Base-by-base conservation (phyloP, 1,140 invertebrate genomes). In the Drosophila teissieri region DNA sequence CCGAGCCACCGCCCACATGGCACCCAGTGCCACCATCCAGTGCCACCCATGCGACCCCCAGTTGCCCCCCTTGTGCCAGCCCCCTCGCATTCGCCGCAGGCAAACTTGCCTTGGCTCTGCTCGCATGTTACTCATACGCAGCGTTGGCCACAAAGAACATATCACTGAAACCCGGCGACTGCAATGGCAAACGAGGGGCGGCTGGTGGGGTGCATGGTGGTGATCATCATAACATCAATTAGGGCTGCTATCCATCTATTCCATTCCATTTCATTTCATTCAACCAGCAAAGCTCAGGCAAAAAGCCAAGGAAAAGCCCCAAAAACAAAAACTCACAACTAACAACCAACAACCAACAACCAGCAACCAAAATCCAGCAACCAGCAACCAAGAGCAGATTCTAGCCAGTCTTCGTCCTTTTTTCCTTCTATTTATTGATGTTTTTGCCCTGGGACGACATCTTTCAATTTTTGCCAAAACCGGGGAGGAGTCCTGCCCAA, bases 151-250 rank as follows among this genome's bases (percentile, higher is more conserved):
- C 78, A 85, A 85, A 78, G 78, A 77, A 80, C 81, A 86, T 70
- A 68, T 76, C 75, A 63, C 68, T 53, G 63, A 56, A 80, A 52
- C 69, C 63, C 64, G 64, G 60, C 27, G 58, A 53, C 54, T 60
- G 51, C 55, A 53, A 53, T 67, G 49, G 57, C 49, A 72, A 78
- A 57, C 62, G 70, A 19, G 46, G 54, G 40, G 17, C 17, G 46
- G 60, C 11, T 10, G 6, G 14, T 22, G 42, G n/a, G 60, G 52
- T 39, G 22, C 48, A 19, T 45, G 79, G 36, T 53, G 75, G 72
- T 80, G 61, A 84, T 84, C 56, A 85, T 85, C 81, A 84, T 85
- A 85, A 80, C 81, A 84, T 84, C 81, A 84, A 84, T 84, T 84
- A 84, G 53, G 73, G 77, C 65, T 73, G 63, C 65, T 69, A 81